These are phyloP conservation scores for Brachionus rotundiformis DNA, from an alignment of 1,140 invertebrate genomes.

Conservation along the genomic window DNA sequence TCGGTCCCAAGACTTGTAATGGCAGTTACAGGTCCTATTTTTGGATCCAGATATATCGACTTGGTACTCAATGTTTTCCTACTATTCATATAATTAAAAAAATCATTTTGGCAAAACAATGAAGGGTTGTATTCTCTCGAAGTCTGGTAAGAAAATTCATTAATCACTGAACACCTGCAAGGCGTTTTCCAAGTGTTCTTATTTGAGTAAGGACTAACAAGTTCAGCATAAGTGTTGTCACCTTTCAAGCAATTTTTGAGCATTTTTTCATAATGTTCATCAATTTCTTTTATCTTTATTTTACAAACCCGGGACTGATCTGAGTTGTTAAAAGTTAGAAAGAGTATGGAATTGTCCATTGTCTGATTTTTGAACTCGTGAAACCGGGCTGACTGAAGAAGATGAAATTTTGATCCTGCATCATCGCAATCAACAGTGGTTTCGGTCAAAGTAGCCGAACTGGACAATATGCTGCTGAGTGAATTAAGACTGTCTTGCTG, in stretches of 20 bases:
- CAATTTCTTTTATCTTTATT: constrained; percentile 35
- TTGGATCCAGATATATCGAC: neutral
- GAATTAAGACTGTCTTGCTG: neutral
- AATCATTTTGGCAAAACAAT: constrained; percentile 46
- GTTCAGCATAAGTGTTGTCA: constrained; percentile 37
- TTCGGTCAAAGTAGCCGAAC: constrained; percentile 39
- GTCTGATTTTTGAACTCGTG: constrained; percentile 15
- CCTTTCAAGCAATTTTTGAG: constrained; percentile 19
- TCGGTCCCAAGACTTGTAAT: constrained; percentile 8
- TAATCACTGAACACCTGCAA: constrained; percentile 31
- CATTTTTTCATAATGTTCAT: constrained; percentile 40
- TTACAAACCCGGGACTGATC: neutral
- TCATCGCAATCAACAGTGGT: constrained; percentile 38
- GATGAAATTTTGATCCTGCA: neutral
- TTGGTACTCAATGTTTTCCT: constrained; percentile 6
- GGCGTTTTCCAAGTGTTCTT: constrained; percentile 43
- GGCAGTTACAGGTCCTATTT: neutral
- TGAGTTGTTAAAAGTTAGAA: constrained; percentile 43
- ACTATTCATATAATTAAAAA: constrained; percentile 51
- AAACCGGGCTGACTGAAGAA: constrained; percentile 42
- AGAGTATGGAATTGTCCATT: neutral
- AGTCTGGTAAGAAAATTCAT: neutral
- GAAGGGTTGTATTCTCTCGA: neutral
- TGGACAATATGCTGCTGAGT: neutral
- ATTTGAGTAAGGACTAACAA: constrained; percentile 43